Conservation (phyloP, 2,797 vertebrate species). For the Myotis myotis region DNA sequence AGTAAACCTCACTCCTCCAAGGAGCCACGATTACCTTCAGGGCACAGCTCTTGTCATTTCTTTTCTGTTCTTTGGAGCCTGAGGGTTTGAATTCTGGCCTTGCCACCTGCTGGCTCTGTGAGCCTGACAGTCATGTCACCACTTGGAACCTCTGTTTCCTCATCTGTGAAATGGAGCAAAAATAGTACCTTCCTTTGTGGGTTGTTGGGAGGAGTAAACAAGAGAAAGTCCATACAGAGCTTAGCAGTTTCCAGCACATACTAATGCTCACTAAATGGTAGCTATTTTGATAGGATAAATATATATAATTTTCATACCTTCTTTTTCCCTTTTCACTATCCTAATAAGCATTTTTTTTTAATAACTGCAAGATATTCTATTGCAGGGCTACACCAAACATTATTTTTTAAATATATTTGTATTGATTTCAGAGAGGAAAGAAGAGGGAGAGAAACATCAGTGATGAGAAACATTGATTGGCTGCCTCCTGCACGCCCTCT, state of each 20-base stretch:
- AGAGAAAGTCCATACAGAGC: not conserved
- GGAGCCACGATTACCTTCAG: fast-evolving
- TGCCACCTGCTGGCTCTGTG: not conserved
- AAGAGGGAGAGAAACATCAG: no score
- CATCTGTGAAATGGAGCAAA: not conserved
- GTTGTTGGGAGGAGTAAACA: not conserved
- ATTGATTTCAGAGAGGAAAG: no score
- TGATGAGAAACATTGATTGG: no score
- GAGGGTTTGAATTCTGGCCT: not conserved
- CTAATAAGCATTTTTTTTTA: not conserved
- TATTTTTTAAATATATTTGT: not conserved
- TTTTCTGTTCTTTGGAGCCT: not conserved
- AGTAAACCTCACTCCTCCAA: not conserved
- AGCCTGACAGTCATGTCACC: not conserved
- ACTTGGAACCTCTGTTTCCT: not conserved
- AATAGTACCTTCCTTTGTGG: not conserved
- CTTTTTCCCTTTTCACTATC: not conserved
- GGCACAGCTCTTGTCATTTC: not conserved
- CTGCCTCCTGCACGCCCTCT: no score
- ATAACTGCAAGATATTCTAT: not conserved
- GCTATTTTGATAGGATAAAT: not conserved
- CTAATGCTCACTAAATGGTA: not conserved
- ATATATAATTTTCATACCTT: not conserved
- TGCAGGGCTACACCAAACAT: not conserved
- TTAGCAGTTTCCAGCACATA: not conserved